Conservation (phyloP, 2,113 vertebrate species). For the Neolamprologus sp. region DNA sequence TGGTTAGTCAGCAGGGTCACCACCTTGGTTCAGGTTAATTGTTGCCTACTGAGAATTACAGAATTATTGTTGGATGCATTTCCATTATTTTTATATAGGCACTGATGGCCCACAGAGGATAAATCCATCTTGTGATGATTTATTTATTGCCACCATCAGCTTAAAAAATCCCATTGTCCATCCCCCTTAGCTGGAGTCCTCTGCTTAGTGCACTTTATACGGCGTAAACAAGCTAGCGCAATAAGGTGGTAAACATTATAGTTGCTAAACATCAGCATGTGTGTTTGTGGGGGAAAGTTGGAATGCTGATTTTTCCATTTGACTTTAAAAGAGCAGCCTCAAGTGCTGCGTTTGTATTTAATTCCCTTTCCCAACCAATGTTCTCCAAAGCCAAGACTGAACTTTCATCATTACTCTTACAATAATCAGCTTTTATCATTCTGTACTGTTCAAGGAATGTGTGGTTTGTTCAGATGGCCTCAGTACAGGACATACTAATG, state of each 20-base stretch:
- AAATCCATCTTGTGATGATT: neutral
- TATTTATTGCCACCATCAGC: neutral
- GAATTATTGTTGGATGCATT: neutral
- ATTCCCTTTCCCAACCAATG: neutral
- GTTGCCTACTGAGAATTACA: neutral
- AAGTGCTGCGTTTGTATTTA: neutral
- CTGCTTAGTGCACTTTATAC: neutral
- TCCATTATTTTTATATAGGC: neutral
- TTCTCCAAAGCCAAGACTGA: neutral
- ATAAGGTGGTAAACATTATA: neutral
- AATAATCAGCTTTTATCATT: neutral
- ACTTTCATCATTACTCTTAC: neutral
- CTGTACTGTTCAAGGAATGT: neutral
- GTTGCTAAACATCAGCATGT: neutral
- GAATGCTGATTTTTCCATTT: neutral
- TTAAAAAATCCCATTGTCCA: neutral
- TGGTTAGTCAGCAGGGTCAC: neutral
- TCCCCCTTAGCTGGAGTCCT: neutral
- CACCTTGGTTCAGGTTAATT: neutral
- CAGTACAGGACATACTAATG: neutral
- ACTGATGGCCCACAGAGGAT: neutral
- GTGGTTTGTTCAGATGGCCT: neutral
- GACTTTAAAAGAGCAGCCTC: neutral
- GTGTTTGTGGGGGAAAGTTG: neutral
- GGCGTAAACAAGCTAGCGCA: neutral